These are phyloP conservation scores for Lochmaea crataegi DNA, from an alignment of 2,888 invertebrate genomes.

Conservation along the genomic window DNA sequence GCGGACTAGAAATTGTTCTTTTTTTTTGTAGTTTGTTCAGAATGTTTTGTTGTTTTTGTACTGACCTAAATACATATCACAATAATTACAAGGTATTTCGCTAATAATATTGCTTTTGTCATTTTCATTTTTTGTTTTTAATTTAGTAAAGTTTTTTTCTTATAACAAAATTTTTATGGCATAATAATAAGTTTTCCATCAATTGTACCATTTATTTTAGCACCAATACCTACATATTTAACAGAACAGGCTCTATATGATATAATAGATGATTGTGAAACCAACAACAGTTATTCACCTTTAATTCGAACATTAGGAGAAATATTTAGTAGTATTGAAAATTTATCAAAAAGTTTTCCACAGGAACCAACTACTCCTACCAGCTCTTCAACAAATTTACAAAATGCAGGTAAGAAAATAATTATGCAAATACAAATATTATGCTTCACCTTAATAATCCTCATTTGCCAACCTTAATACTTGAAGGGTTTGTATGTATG, in stretches of 20 bases:
- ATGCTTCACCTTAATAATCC: not conserved
- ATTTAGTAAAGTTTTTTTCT: no score
- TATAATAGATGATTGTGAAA: conserved; percentile 80
- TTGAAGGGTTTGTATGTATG: no score
- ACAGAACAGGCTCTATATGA: conserved; percentile 82
- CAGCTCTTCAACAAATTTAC: conserved; percentile 40
- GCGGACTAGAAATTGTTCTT: no score
- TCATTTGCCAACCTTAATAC: no score
- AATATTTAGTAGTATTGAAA: conserved; percentile 78
- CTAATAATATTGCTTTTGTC: no score
- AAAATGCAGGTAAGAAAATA: conserved; percentile 45
- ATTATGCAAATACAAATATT: conserved; percentile 7
- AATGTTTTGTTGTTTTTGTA: no score
- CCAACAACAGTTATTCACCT: conserved; percentile 75
- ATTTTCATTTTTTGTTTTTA: no score
- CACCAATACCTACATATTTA: conserved; percentile 68
- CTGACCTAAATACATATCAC: no score
- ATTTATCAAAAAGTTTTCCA: conserved; percentile 80
- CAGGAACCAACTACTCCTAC: conserved; percentile 58
- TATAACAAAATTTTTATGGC: no score
- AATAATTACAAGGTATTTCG: no score
- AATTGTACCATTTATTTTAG: conserved; percentile 40
- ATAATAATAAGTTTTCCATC: no score
- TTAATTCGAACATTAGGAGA: conserved; percentile 82
- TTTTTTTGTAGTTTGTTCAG: no score